These are phyloP conservation scores for Taxidea taxus DNA, from an alignment of 2,113 vertebrate genomes.

Conservation along the genomic window DNA sequence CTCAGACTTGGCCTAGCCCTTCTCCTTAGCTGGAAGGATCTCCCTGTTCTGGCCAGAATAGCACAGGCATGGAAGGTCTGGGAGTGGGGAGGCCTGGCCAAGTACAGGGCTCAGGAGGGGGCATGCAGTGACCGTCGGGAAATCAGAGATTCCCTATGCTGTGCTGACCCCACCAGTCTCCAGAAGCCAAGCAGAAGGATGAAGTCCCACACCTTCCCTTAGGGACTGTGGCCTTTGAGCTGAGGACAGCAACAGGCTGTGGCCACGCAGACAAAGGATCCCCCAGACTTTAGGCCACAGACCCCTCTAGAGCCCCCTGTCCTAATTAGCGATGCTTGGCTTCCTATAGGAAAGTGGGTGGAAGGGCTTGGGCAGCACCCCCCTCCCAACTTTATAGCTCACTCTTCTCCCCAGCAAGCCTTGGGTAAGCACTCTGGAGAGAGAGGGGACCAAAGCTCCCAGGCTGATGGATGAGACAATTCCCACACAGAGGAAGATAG, in stretches of 20 bases:
- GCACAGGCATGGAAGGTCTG: background rate
- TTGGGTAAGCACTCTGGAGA: background rate
- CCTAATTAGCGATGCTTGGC: background rate
- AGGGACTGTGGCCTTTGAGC: background rate
- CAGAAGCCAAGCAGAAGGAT: background rate
- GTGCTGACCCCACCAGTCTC: background rate
- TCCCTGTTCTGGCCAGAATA: background rate
- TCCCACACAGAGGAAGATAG: background rate
- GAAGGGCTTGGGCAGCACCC: background rate
- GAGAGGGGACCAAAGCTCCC: too few relatives aligned
- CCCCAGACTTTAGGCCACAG: background rate
- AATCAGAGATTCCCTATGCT: background rate
- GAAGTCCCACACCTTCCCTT: background rate
- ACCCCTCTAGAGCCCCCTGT: background rate
- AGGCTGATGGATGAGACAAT: background rate
- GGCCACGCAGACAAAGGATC: background rate
- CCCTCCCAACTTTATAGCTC: background rate
- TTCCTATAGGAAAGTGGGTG: background rate
- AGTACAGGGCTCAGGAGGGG: background rate
- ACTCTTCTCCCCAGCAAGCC: background rate
- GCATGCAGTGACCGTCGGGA: rapidly evolving
- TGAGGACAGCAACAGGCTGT: background rate
- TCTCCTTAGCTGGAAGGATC: too few relatives aligned
- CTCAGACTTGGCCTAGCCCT: background rate
- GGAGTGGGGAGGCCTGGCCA: background rate